A percentile compares a stretch with the other conserved stretches of the same genome.
Conservation (phyloP, 2,113 vertebrate species). For the Tachuris rubrigastra region DNA sequence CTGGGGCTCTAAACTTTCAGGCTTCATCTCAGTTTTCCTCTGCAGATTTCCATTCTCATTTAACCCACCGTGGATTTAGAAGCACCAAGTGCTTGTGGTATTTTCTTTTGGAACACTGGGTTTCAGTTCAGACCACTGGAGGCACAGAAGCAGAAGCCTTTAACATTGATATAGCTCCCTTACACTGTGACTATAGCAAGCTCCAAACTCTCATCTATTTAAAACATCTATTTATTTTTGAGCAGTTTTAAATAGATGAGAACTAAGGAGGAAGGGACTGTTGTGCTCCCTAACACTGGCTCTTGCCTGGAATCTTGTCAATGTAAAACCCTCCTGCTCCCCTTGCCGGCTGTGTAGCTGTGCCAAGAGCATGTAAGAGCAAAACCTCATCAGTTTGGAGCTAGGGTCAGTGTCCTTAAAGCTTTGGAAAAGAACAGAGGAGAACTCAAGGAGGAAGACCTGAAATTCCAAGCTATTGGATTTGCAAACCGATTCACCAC, state of each 20-base stretch:
- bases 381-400: conserved; percentile 25
- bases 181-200: not conserved
- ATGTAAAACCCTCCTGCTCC: conserved; percentile 21
- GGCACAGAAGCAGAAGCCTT: not conserved
- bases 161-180: not conserved
- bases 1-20: not conserved
- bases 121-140: not conserved
- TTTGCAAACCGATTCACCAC: not conserved
- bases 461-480: not conserved
- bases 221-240: conserved; percentile 60
- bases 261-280: not conserved
- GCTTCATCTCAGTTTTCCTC: not conserved
- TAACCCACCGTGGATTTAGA: not conserved
- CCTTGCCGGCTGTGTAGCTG: not conserved
- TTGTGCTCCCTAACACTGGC: not conserved
- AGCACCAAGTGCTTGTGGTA: not conserved
- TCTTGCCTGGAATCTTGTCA: not conserved
- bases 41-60: not conserved
- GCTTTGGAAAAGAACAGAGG: not conserved
- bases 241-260: conserved; percentile 61
- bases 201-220: conserved; percentile 46
- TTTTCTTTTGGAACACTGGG: not conserved
- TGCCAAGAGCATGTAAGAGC: not conserved
- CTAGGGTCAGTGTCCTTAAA: conserved; percentile 41
- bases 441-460: not conserved